These are phyloP conservation scores for Trichogramma dendrolimi DNA, from an alignment of 2,888 invertebrate genomes.

Conservation along the genomic window DNA sequence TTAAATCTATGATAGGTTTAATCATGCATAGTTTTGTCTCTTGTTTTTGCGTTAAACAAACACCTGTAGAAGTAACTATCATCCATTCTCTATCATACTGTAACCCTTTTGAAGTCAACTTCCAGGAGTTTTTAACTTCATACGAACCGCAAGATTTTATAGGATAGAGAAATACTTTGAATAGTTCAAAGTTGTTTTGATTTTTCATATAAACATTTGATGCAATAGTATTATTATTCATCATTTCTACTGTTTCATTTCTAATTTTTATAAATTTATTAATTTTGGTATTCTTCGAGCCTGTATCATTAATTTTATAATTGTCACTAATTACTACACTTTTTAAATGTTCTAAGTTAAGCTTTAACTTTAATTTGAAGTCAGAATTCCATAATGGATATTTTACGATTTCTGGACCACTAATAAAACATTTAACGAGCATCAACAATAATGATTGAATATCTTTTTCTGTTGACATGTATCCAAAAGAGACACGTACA, in stretches of 20 bases:
- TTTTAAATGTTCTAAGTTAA: constrained; percentile 23
- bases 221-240: background rate
- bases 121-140: constrained; percentile 66
- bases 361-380: constrained; percentile 20
- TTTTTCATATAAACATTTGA: background rate
- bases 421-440: constrained; percentile 72
- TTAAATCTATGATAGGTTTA: constrained; percentile 66
- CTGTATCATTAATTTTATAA: constrained; percentile 8
- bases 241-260: constrained; percentile 2
- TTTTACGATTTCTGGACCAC: constrained; percentile 50
- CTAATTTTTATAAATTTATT: constrained; percentile 6
- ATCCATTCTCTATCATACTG: constrained; percentile 91
- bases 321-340: constrained; percentile 2
- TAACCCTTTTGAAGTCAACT: constrained; percentile 71
- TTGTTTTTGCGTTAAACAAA: constrained; percentile 84
- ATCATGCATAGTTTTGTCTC: constrained; percentile 75
- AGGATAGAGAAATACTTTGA: constrained; percentile 70
- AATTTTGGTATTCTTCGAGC: background rate
- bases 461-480: constrained; percentile 74
- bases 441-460: constrained; percentile 68
- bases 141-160: constrained; percentile 87
- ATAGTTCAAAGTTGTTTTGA: background rate
- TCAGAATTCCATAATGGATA: constrained; percentile 43
- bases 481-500: constrained; percentile 87
- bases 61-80: constrained; percentile 77